Base-by-base conservation (phyloP, 2,113 vertebrate genomes). In the Epinephelus cyanopodus region DNA sequence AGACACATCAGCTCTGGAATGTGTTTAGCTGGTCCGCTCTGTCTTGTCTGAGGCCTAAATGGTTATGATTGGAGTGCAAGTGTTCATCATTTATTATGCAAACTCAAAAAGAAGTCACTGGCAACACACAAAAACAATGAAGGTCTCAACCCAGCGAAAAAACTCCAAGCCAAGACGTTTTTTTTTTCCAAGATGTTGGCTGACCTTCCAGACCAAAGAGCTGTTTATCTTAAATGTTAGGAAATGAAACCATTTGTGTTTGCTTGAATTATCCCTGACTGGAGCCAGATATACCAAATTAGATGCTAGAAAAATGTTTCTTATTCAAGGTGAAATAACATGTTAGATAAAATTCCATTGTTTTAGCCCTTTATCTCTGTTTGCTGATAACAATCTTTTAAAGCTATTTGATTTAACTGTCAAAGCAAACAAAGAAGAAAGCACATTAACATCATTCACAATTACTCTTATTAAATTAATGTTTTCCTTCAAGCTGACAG, bases 261-360 rank as follows among this genome's bases (percentile, higher is more conserved):
- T 86, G 80, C 77, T 87, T 87, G 80, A 94, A 88, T 92, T 89
- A 91, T 83, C 79, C 61, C 25, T 92, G 91, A 94, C 90, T 86
- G 84, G 71, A 91, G 71, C 87, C 91, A 94, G 91, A 92, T 84
- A 76, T 53, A 83, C 48, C 69, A 84, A 90, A 92, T 90, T 81
- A 91, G 70, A 89, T 75, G 71, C 79, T 69, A 76, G 80, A 89
- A 90, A 80, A 89, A 81, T 86, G 76, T 87, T 92, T 84, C 52
- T 81, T 66, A 68, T 86, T 86, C 39, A 82, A 81, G 73, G 73
- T 88, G 74, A 86, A 89, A 85, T 73, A 83, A 87, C 42, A 85
- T 71, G 80, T 90, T 86, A 78, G 79, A 81, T 83, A 57, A 82
- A 76, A 62, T 78, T 85, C 33, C 71, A 23, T 74, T 87, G 62